A percentile compares a stretch with the other conserved stretches of the same genome.
Evolutionary conservation across 2,797 vertebrate genomes (phyloP).

Genomic region (Enoplosus armatus): DNA sequence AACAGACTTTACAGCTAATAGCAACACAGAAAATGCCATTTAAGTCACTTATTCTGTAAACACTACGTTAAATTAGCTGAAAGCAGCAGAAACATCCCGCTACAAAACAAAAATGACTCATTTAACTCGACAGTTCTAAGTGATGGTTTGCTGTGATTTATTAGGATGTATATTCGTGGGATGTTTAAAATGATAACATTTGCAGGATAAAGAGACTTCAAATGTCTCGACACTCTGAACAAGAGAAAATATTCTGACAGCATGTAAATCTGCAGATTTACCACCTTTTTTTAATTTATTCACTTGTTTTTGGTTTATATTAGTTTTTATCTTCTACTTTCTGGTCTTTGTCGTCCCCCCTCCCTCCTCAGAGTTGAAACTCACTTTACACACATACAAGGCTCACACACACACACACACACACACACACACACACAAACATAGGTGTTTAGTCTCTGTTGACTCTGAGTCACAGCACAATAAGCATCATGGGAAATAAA

Average conservation of each 20-base stretch:
- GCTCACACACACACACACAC: constrained; percentile 9
- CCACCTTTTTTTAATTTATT: not conserved
- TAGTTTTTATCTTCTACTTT: not conserved
- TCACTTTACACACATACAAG: constrained; percentile 26
- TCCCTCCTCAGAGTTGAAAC: constrained; percentile 37
- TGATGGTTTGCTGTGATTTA: constrained; percentile 12
- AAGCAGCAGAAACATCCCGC: constrained; percentile 13
- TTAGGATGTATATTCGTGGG: constrained; percentile 1
- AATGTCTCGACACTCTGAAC: not conserved
- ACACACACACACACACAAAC: constrained; percentile 19
- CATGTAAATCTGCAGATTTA: not conserved
- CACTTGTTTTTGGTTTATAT: not conserved
- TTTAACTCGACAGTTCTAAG: constrained; percentile 1
- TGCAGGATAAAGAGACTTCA: not conserved
- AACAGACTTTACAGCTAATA: not conserved
- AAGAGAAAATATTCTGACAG: not conserved
- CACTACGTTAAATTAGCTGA: not conserved
- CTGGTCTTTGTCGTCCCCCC: not conserved
- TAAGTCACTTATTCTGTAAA: not conserved
- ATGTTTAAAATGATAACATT: constrained; percentile 1
- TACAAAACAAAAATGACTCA: not conserved
- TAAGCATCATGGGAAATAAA: constrained; percentile 65
- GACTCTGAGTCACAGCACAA: constrained; percentile 55
- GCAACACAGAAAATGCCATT: not conserved
- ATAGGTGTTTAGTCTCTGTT: constrained; percentile 46